Base-by-base conservation (phyloP, 2,797 vertebrate species). In the Chrosomus eos region DNA sequence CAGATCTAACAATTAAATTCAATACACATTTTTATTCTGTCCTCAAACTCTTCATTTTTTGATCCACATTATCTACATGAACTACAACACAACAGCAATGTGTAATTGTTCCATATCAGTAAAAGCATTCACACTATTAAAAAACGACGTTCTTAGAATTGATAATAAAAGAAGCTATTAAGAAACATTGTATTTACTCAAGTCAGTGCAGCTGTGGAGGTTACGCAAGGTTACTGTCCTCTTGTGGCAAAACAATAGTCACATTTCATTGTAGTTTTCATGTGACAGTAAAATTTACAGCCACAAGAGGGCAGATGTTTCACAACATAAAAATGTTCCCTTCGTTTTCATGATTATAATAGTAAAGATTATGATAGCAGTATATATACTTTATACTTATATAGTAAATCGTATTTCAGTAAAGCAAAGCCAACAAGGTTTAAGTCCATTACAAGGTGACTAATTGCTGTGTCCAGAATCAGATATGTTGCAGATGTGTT, bases 141-240 rank as follows among this genome's bases (percentile, higher is more conserved):
- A 74, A 73, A 58, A 58, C 14, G 31, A 2, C 4, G 58, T 16
- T 62, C 1, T 62, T 77, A 2, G 23, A 43, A 43, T 13, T 40
- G 31, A 33, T 3, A 10, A 26, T 43, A 2, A 48, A 28, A 31
- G 2, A 71, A 5, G 6, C 9, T 43, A 64, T 45, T 45, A 64
- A 21, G 33, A 31, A 66, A 76, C 21, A 1, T 21, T 75, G 60
- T 28, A 64, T 73, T 48, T 58, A 81, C 19, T 21, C 19, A n/a
- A 48, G 16, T 58, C 28, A 73, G 21, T 62, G 36, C 71, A 38
- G 43, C 43, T 66, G 58, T 82, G 43, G 71, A 40, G 21, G 58
- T 74, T 40, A 58, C 3, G 28, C 9, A 40, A 40, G 60, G 62
- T 83, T 83, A 83, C 72, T 58, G 82, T 67, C 62, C 73, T 68